phyloP scores from a whole-genome alignment of 2,888 invertebrate species.

The Tetranychus piercei region DNA sequence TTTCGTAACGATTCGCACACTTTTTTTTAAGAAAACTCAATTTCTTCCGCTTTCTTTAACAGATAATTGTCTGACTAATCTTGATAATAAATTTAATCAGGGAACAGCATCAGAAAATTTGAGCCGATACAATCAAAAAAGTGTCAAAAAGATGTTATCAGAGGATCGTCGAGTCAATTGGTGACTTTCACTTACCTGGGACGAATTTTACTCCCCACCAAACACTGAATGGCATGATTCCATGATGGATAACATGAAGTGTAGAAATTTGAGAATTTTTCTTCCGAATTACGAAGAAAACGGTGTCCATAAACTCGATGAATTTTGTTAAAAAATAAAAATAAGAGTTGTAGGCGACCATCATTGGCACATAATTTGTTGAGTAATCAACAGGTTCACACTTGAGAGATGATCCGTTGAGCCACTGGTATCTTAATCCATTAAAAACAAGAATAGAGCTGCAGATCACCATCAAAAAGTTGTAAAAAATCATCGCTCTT shows the following conservation, averaged over 20 bases:
- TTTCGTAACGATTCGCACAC: too few relatives aligned
- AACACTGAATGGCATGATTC: slow-evolving; percentile 37
- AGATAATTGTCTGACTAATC: too few relatives aligned
- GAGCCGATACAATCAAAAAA: too few relatives aligned
- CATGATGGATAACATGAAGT: slow-evolving; percentile 76
- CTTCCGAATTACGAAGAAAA: slow-evolving; percentile 74
- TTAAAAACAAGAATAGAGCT: slow-evolving; percentile 34
- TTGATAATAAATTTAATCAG: too few relatives aligned
- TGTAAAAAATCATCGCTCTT: slow-evolving; percentile 59
- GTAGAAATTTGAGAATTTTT: slow-evolving; percentile 62
- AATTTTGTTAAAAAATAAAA: slow-evolving; percentile 75
- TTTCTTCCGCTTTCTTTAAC: too few relatives aligned
- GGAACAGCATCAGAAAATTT: too few relatives aligned
- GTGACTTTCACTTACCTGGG: slow-evolving; percentile 39
- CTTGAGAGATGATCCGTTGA: slow-evolving; percentile 4
- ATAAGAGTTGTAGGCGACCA: slow-evolving; percentile 73
- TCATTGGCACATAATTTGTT: slow-evolving; percentile 41
- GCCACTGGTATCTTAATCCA: slow-evolving; percentile 4
- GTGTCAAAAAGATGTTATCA: neutral
- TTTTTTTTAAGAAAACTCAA: too few relatives aligned
- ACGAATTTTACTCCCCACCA: slow-evolving; percentile 39
- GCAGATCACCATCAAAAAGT: slow-evolving; percentile 69
- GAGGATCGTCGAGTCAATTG: neutral
- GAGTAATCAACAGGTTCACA: slow-evolving; percentile 60
- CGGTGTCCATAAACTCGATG: slow-evolving; percentile 65